These are phyloP conservation scores for Phalacrocorax brasilianus DNA, from an alignment of 2,113 vertebrate genomes.

Conservation along the genomic window DNA sequence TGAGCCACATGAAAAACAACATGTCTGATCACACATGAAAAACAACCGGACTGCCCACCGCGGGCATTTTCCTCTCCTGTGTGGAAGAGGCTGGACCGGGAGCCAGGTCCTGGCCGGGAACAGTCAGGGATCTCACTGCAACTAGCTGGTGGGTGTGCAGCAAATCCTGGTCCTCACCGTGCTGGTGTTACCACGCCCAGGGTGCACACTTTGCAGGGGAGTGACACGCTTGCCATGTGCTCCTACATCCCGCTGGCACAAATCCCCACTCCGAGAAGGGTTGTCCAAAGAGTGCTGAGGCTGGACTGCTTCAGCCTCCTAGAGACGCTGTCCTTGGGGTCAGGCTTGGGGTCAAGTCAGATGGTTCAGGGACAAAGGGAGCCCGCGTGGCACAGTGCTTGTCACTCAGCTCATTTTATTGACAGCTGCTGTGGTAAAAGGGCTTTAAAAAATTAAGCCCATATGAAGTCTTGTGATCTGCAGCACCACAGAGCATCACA, in stretches of 20 bases:
- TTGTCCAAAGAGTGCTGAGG: not conserved
- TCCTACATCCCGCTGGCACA: not conserved
- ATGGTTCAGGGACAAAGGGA: not conserved
- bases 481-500: not conserved
- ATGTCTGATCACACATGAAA: not conserved
- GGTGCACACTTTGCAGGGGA: fast-evolving
- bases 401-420: not conserved
- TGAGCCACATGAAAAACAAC: not conserved
- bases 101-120: not conserved
- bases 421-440: constrained; percentile 24
- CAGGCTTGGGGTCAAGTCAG: not conserved
- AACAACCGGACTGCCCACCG: not conserved
- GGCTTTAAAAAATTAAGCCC: not conserved
- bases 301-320: not conserved
- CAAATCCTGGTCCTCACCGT: not conserved
- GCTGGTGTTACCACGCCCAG: not conserved
- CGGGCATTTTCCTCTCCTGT: not conserved
- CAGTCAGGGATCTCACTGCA: not conserved
- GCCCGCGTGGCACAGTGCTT: not conserved
- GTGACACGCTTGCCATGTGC: not conserved
- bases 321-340: not conserved
- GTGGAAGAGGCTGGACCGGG: not conserved
- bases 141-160: not conserved
- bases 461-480: not conserved
- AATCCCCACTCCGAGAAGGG: not conserved